phyloP scores from a whole-genome alignment of 2,888 invertebrate species.

The Aporophyla nigra region DNA sequence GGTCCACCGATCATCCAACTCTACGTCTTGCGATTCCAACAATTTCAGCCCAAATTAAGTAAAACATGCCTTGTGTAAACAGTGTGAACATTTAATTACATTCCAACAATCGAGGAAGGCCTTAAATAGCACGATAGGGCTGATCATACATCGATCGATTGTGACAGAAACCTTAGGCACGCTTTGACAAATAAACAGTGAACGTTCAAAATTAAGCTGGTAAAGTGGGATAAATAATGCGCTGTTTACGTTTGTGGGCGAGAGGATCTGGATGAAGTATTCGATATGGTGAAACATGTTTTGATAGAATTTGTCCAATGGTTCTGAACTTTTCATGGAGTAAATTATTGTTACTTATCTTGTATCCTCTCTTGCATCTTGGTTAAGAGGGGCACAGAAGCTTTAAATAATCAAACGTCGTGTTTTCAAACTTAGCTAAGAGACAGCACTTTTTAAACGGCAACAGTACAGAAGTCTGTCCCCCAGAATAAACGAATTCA shows the following conservation, averaged over 20 bases:
- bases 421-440: no score
- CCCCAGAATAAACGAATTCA: no score
- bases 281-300: background rate
- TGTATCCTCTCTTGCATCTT: background rate
- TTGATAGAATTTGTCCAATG: background rate
- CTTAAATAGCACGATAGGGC: slow-evolving; percentile 56
- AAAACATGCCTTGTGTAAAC: no score
- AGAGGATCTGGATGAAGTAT: slow-evolving; percentile 15
- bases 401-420: no score
- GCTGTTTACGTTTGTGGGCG: slow-evolving; percentile 17
- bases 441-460: no score
- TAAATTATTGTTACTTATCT: background rate
- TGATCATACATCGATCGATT: slow-evolving; percentile 58
- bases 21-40: no score
- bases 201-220: slow-evolving; percentile 18
- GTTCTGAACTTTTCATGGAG: background rate
- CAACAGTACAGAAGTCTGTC: no score
- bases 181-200: slow-evolving; percentile 40
- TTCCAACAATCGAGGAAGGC: slow-evolving; percentile 30
- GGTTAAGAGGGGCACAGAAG: no score
- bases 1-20: no score
- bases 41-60: no score
- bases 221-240: slow-evolving; percentile 10
- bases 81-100: slow-evolving; percentile 49
- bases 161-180: slow-evolving; percentile 45